Evolutionary conservation across 2,888 invertebrate species (phyloP), one percentile per base, ranked within the genome.

Genomic region (Eupithecia exiguata): DNA sequence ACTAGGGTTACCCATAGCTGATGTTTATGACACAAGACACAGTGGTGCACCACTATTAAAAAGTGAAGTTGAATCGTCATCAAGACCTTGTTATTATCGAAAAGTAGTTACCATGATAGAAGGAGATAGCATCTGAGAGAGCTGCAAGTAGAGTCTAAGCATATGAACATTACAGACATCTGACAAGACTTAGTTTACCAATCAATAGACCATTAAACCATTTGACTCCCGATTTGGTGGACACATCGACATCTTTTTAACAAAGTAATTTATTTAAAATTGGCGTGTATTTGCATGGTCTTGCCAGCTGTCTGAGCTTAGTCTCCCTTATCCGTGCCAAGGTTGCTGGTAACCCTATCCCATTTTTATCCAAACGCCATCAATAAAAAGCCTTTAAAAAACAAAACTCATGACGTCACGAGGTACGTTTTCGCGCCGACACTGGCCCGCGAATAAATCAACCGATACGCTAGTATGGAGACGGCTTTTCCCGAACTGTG

Each of bases 351-450:
- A 86, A 82, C 86, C 86, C 91, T 88, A 89, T 86, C 85, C 88
- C 84, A 86, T 87, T 91, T 93, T 93, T 92, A 91, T 90, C 91
- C 89, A 88, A 87, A 86, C 89, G 88, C 92, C 93, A 92, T 93
- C 93, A 92, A 93, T 93, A 93, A 93, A 73, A 92, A 87, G 84
- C 84, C 84, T 84, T 83, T 83, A 84, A 85, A 85, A 91, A 89
- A 87, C 86, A 86, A 92, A 92, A 88, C 86, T 89, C 83, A 88
- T 92, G 92, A 93, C 94, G 93, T 93, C 94, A 92, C 91, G 87
- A 90, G 92, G 89, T 91, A 89, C 92, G 92, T 91, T 93, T 89
- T 90, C 92, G 91, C 92, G 90, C 91, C 90, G 91, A 89, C 92
- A 90, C 88, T 88, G 90, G 89, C 86, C 86, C 84, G 85, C 87